Evolutionary conservation across 2,888 invertebrate species (phyloP).

Genomic region (Rhagium mordax): DNA sequence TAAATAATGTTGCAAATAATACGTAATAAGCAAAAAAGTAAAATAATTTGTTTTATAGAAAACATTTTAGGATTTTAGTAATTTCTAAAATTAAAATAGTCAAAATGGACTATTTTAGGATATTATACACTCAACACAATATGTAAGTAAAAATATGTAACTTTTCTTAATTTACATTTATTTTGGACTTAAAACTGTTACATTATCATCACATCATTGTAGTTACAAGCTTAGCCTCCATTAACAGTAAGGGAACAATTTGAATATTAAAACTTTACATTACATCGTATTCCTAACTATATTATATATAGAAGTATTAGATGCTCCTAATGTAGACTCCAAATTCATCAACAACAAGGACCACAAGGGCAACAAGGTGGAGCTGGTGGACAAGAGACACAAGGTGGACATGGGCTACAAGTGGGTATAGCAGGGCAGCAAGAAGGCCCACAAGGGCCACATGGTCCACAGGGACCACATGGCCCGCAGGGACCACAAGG

Average conservation of each 20-base stretch:
- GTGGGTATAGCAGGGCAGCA: background rate
- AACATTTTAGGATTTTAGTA: no score
- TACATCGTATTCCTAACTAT: background rate
- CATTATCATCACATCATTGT: slow-evolving; percentile 4
- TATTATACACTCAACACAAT: no score
- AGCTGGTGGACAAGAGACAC: background rate
- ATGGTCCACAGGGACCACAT: slow-evolving; percentile 17
- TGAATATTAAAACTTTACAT: background rate
- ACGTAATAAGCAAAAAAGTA: no score
- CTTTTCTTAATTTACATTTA: background rate
- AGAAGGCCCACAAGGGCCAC: slow-evolving; percentile 5
- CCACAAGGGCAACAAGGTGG: background rate
- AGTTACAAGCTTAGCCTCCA: slow-evolving; percentile 10
- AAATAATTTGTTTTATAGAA: no score
- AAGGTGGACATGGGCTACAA: background rate
- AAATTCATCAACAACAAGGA: background rate
- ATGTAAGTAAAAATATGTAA: background rate
- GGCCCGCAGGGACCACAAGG: slow-evolving; percentile 31
- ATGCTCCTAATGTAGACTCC: background rate
- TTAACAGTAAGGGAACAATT: background rate
- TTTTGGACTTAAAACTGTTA: slow-evolving; percentile 2
- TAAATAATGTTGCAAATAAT: no score
- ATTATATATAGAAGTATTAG: background rate
- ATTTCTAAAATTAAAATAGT: no score
- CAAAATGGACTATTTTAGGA: no score